These are phyloP conservation scores for Sylvietta virens DNA, from an alignment of 2,113 vertebrate genomes.

Conservation along the genomic window DNA sequence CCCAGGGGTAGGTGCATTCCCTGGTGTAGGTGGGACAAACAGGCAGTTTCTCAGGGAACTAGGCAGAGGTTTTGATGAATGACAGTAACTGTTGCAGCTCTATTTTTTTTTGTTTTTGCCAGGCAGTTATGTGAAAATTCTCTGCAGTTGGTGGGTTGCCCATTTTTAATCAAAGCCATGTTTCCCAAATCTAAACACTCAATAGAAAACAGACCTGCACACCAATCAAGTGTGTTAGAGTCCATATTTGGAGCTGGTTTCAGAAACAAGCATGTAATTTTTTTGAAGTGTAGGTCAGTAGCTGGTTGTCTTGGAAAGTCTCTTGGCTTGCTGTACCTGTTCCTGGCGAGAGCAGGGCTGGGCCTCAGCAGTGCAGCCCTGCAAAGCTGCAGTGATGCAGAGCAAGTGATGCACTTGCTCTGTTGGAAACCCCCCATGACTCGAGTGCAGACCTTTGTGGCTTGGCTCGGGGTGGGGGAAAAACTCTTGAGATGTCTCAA, in stretches of 20 bases:
- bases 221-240: not conserved
- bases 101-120: not conserved
- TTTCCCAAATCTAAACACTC: conserved; percentile 14
- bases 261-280: conserved; percentile 23
- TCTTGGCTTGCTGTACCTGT: conserved; percentile 3
- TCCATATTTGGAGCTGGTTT: conserved; percentile 6
- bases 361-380: not conserved
- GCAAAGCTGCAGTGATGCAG: not conserved
- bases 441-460: not conserved
- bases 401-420: not conserved
- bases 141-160: conserved; percentile 14
- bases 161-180: conserved; percentile 41
- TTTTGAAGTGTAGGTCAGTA: conserved; percentile 21
- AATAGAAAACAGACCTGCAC: conserved; percentile 20
- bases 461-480: rapidly evolving
- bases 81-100: not conserved
- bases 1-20: not conserved
- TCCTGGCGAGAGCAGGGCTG: not conserved
- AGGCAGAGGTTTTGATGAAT: not conserved
- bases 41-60: not conserved
- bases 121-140: conserved; percentile 32
- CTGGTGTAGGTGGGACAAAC: not conserved
- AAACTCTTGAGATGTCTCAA: not conserved
- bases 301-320: not conserved
- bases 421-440: not conserved